phyloP scores from a whole-genome alignment of 2,888 invertebrate species.

The Luffia ferchaultella region DNA sequence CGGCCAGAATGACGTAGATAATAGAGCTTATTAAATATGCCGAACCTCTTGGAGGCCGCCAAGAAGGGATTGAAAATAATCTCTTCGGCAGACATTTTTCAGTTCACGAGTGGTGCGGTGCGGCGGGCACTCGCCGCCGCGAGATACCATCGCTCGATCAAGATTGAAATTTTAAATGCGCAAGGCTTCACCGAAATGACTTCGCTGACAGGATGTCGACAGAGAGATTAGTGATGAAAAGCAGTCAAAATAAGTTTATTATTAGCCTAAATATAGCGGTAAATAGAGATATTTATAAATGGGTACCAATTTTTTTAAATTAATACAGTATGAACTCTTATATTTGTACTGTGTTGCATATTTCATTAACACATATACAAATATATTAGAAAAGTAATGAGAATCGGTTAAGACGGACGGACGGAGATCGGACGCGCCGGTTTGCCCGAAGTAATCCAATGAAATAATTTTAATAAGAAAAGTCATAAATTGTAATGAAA shows the following conservation, averaged over 20 bases:
- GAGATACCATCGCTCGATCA: conserved; percentile 34
- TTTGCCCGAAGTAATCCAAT: too few species aligned
- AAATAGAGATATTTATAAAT: too few species aligned
- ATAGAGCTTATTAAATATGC: conserved; percentile 49
- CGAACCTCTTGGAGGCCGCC: conserved; percentile 33
- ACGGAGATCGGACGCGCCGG: too few species aligned
- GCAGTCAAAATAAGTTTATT: conserved; percentile 9
- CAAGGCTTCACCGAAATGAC: conserved; percentile 30
- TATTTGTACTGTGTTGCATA: too few species aligned
- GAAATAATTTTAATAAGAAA: too few species aligned
- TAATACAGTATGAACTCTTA: too few species aligned
- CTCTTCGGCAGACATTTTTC: conserved; percentile 42
- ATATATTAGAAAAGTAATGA: too few species aligned
- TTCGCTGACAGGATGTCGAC: conserved; percentile 22
- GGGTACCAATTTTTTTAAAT: too few species aligned
- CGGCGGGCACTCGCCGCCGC: conserved; percentile 20
- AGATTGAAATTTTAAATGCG: conserved; percentile 40
- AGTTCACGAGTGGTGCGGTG: conserved; percentile 24
- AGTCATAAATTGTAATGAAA: too few species aligned
- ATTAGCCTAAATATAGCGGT: neutral
- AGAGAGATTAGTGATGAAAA: conserved; percentile 23
- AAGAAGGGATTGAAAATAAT: conserved; percentile 48
- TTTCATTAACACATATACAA: too few species aligned
- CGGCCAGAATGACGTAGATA: conserved; percentile 37
- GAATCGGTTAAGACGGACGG: too few species aligned